phyloP scores from a whole-genome alignment of 2,888 invertebrate genomes.

The Nomada lathburiana region DNA sequence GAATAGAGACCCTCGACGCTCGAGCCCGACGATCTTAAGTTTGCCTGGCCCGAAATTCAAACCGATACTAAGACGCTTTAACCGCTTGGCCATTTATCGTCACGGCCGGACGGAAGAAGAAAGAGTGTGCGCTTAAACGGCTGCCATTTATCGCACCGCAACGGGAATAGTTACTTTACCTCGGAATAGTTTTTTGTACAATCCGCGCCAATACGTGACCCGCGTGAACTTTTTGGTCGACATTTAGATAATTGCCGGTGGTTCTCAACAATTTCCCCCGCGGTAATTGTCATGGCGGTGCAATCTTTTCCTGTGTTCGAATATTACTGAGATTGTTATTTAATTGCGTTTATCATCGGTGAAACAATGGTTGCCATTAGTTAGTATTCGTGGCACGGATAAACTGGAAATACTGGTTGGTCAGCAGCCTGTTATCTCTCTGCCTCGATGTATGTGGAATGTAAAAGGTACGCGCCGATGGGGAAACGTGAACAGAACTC shows the following conservation, averaged over 20 bases:
- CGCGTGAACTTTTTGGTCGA: slow-evolving; percentile 26
- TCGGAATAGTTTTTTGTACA: slow-evolving; percentile 60
- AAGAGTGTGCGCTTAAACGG: slow-evolving; percentile 68
- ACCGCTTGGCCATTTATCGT: slow-evolving; percentile 66
- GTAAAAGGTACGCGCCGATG: neutral
- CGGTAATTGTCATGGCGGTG: neutral
- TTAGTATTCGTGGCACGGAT: slow-evolving; percentile 4
- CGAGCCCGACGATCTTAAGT: slow-evolving; percentile 30
- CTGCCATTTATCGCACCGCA: slow-evolving; percentile 66
- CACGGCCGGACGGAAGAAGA: slow-evolving; percentile 58
- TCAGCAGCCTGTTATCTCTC: slow-evolving; percentile 24
- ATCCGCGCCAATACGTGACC: slow-evolving; percentile 43
- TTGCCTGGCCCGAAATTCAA: slow-evolving; percentile 51
- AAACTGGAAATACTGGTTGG: slow-evolving; percentile 35
- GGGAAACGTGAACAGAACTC: neutral
- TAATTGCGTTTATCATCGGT: slow-evolving; percentile 28
- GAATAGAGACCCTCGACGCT: neutral
- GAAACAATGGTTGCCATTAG: neutral
- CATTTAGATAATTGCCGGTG: slow-evolving; percentile 38
- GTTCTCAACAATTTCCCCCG: slow-evolving; percentile 24
- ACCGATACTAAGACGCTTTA: slow-evolving; percentile 61
- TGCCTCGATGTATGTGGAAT: neutral
- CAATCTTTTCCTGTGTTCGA: too few species aligned
- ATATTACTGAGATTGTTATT: slow-evolving; percentile 1
- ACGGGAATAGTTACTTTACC: slow-evolving; percentile 60